Base-by-base conservation (phyloP, 2,888 invertebrate species). In the Pristionchus exspectatus region DNA sequence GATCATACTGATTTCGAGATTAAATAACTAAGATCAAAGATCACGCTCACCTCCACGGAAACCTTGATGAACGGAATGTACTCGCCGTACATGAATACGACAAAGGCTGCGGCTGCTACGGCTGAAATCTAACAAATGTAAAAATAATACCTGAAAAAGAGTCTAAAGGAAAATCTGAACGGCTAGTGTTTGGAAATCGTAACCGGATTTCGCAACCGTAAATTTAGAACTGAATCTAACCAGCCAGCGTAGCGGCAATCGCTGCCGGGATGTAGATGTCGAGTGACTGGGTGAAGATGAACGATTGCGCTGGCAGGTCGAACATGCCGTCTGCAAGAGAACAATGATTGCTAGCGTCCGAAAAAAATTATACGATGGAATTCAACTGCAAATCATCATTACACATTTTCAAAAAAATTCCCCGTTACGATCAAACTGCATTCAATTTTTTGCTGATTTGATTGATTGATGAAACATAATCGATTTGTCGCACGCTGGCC, bases 321-420 rank as follows among this genome's bases (percentile, higher is more conserved):
- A 89, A 89, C 81, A 81, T 89, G 18, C 89, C 89, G n/a, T 69
- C 87, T 88, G 74, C n/a, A n/a, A n/a, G n/a, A n/a, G n/a, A n/a
- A n/a, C n/a, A n/a, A n/a, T n/a, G n/a, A n/a, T n/a, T n/a, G n/a
- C n/a, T n/a, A n/a, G n/a, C n/a, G n/a, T n/a, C n/a, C n/a, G n/a
- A n/a, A n/a, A n/a, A n/a, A n/a, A n/a, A n/a, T n/a, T n/a, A n/a
- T n/a, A n/a, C n/a, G n/a, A n/a, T n/a, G n/a, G n/a, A n/a, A n/a
- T n/a, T n/a, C n/a, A n/a, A n/a, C n/a, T n/a, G n/a, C n/a, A n/a
- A n/a, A n/a, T n/a, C n/a, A 44, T 44, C 9, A 44, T 44, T 44
- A 9, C 9, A 44, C 3, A 5, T 44, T 44, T 44, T 44, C 44
- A 44, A 5, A 9, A 3, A 9, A 5, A 44, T 9, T 3, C 44